Conservation (phyloP, 2,113 vertebrate species). For the Sebastes schlegelii region DNA sequence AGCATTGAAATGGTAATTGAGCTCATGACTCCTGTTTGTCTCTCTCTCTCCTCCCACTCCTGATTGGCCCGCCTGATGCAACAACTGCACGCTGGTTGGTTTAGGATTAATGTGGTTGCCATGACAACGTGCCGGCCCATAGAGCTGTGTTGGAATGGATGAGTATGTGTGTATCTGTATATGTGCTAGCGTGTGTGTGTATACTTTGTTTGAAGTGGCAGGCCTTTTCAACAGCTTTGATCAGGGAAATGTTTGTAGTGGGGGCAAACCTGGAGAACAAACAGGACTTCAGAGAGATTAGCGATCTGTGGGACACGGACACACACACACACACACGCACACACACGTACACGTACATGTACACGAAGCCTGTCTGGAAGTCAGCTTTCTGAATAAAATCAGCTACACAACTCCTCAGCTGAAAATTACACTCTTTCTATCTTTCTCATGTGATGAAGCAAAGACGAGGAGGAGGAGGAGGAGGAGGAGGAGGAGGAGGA, state of each 20-base stretch:
- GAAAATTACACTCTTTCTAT: constrained; percentile 57
- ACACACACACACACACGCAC: constrained; percentile 3
- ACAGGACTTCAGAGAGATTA: constrained; percentile 87
- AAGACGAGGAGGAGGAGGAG: not conserved
- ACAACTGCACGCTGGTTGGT: constrained; percentile 55
- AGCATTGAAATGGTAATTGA: constrained; percentile 53
- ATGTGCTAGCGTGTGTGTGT: constrained; percentile 7
- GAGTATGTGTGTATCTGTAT: not conserved
- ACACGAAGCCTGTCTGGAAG: constrained; percentile 52
- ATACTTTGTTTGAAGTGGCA: constrained; percentile 84
- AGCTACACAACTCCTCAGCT: constrained; percentile 47
- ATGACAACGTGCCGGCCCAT: constrained; percentile 72
- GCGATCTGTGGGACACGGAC: constrained; percentile 73
- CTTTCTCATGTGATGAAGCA: constrained; percentile 58
- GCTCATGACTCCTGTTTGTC: constrained; percentile 62
- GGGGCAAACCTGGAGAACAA: constrained; percentile 86
- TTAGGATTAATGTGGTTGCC: constrained; percentile 79
- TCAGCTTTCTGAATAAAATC: constrained; percentile 67
- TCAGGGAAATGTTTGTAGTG: constrained; percentile 87
- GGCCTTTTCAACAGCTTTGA: constrained; percentile 85
- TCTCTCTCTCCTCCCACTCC: constrained; percentile 33
- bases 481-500: not conserved
- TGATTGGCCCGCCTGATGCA: constrained; percentile 68
- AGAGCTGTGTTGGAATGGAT: constrained; percentile 70
- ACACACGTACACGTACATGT: not conserved